Percentiles rank a stretch among this genome's conserved stretches.
Evolutionary conservation across 30 jellyfish, hydroid and myxozoan species (phyloP).

Genomic region (Aurelia aurita complex sp. Pacific): DNA sequence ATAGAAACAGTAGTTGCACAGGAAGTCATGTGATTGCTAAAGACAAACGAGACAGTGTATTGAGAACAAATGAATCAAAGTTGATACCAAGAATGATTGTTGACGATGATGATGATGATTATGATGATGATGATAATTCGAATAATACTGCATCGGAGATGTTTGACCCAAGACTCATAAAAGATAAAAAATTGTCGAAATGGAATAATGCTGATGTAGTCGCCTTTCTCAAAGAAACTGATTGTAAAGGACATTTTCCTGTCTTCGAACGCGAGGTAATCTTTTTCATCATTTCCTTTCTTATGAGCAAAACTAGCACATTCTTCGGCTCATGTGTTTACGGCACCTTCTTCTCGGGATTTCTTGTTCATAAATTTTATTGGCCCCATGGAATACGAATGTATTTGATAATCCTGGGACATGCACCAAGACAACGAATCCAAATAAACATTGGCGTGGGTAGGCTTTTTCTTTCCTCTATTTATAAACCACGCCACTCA

Average conservation of each 20-base stretch:
- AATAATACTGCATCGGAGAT: not conserved
- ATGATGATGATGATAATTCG: not conserved
- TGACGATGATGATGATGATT: not conserved
- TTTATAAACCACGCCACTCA: no score
- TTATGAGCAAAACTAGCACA: not conserved
- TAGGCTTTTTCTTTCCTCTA: no score
- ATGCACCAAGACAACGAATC: no score
- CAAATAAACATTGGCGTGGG: no score
- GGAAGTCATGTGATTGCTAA: not conserved
- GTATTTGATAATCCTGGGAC: no score
- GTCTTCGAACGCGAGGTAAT: constrained; percentile 71
- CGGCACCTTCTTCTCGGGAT: no score
- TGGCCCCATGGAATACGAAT: no score
- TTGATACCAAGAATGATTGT: constrained; percentile 13
- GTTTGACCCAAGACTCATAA: constrained; percentile 10
- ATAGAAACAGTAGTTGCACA: not conserved
- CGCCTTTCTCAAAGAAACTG: constrained; percentile 59
- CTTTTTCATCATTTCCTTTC: not conserved
- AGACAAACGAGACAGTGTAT: not conserved
- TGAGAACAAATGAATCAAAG: not conserved
- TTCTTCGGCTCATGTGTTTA: not conserved
- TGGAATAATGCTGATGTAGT: constrained; percentile 78
- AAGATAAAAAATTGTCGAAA: constrained; percentile 19
- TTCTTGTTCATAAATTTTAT: no score
- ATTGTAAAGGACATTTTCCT: constrained; percentile 61